Percentiles rank a stretch among this genome's conserved stretches.
These are phyloP conservation scores for Brienomyrus longianalis DNA, from an alignment of 2,113 vertebrate genomes.

Conservation along the genomic window DNA sequence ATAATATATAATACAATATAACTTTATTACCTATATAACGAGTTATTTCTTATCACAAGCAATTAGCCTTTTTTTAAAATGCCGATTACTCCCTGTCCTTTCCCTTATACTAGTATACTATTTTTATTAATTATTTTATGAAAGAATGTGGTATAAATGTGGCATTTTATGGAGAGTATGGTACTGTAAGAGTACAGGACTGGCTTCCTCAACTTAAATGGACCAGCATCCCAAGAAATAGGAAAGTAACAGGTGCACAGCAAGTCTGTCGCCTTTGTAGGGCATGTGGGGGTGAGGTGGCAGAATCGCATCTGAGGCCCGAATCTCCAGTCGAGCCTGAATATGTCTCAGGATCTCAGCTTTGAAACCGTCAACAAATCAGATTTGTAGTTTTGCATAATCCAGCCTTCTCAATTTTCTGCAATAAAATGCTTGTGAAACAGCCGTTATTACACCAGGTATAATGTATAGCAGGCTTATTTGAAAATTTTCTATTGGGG, in stretches of 20 bases:
- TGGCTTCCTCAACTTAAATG: background rate
- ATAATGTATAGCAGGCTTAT: background rate
- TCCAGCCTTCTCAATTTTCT: background rate
- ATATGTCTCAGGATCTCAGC: background rate
- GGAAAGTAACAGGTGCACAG: background rate
- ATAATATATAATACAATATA: background rate
- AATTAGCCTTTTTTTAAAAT: background rate
- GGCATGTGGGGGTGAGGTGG: background rate
- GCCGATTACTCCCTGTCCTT: background rate
- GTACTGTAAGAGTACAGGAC: background rate
- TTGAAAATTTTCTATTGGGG: background rate
- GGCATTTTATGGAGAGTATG: background rate
- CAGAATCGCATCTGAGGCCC: background rate
- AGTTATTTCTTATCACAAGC: background rate
- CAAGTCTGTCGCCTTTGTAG: background rate
- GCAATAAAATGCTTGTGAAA: background rate
- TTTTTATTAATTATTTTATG: background rate
- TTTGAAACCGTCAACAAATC: background rate
- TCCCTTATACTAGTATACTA: background rate
- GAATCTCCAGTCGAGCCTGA: background rate
- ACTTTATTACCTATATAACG: background rate
- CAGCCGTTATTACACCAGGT: background rate
- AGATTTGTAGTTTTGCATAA: background rate
- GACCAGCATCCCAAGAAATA: background rate
- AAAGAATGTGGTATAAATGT: background rate